Percentiles rank a stretch among this genome's conserved stretches.
These are phyloP conservation scores for Pollimyrus isidori DNA, from an alignment of 2,113 vertebrate genomes.

Conservation along the genomic window DNA sequence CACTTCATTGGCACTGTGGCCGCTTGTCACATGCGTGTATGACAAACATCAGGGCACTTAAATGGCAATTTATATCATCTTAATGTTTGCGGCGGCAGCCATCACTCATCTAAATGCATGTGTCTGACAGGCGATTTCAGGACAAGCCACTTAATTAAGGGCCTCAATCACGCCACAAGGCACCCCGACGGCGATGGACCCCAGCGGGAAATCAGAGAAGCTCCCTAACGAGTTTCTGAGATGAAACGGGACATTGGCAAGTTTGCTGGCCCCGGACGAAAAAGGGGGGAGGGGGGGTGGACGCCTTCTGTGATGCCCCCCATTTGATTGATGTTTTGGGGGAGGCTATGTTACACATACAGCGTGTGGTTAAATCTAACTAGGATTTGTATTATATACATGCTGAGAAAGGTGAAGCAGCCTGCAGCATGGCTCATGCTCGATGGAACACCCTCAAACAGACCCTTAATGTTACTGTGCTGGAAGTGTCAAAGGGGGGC, in stretches of 20 bases:
- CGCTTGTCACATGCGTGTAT: conserved; percentile 97
- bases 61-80: conserved; percentile 99
- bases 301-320: not conserved
- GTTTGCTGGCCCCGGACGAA: not conserved
- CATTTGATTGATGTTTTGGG: not conserved
- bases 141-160: conserved; percentile 95
- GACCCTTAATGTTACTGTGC: not conserved
- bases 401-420: not conserved
- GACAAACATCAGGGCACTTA: conserved; percentile 99
- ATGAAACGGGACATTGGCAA: conserved; percentile 34
- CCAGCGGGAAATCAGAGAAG: conserved; percentile 43
- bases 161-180: conserved; percentile 72
- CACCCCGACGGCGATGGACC: conserved; percentile 43
- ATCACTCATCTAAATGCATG: conserved; percentile 98
- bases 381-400: not conserved
- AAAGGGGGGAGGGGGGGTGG: not conserved
- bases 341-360: not conserved
- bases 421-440: not conserved
- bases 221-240: conserved; percentile 51
- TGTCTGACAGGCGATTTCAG: conserved; percentile 97
- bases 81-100: conserved; percentile 90
- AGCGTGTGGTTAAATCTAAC: not conserved
- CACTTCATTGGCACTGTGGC: conserved; percentile 93
- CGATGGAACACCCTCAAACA: not conserved
- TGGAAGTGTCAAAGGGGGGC: not conserved